A percentile compares a stretch with the other conserved stretches of the same genome.
Evolutionary conservation across 2,888 invertebrate genomes (phyloP).

Genomic region (Diloba caeruleocephala): DNA sequence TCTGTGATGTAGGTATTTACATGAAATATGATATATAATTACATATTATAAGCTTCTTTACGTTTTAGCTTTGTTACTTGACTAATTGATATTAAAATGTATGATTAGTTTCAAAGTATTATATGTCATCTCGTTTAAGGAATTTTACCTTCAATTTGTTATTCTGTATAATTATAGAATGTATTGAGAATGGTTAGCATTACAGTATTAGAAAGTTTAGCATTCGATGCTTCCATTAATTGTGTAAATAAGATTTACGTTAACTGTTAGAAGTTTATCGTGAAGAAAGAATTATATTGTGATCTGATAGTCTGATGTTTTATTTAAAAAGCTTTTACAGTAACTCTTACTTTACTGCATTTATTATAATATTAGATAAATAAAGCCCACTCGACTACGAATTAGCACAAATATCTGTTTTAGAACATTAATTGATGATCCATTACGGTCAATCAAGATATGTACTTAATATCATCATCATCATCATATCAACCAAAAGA

Average conservation of each 20-base stretch:
- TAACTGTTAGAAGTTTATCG: constrained; percentile 81
- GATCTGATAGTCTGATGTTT: constrained; percentile 75
- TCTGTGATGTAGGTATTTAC: constrained; percentile 34
- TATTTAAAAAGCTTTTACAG: constrained; percentile 46
- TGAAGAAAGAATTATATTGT: constrained; percentile 82
- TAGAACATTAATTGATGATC: no score
- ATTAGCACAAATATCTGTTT: no score
- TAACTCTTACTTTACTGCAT: no score
- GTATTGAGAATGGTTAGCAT: constrained; percentile 62
- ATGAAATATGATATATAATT: neutral
- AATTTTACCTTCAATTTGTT: constrained; percentile 40
- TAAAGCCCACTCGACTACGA: no score
- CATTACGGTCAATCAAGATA: no score
- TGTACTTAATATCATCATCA: no score
- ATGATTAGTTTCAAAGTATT: constrained; percentile 14
- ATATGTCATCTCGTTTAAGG: constrained; percentile 18
- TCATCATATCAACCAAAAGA: no score
- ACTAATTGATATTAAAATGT: constrained; percentile 17
- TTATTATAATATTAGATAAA: no score
- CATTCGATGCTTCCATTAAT: constrained; percentile 83
- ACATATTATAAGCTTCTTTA: constrained; percentile 1
- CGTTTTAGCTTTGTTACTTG: constrained; percentile 18
- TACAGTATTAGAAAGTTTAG: constrained; percentile 79
- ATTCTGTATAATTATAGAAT: constrained; percentile 42
- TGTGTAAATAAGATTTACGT: constrained; percentile 85